Evolutionary conservation across 2,113 vertebrate genomes (phyloP).

Genomic region (Microtus richardsoni): DNA sequence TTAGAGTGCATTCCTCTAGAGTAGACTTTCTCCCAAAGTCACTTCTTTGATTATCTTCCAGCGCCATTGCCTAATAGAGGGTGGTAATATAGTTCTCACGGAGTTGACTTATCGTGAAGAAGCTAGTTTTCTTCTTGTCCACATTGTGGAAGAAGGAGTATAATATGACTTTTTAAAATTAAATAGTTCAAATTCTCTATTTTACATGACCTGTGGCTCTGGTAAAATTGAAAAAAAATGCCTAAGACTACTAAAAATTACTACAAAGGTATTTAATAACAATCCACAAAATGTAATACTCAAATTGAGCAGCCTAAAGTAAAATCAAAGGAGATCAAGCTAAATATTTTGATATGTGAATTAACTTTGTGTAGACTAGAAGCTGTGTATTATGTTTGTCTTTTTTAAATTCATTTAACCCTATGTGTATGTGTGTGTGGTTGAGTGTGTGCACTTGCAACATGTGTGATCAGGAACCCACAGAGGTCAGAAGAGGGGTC

Average conservation of each 20-base stretch:
- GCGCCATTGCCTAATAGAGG: not conserved
- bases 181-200: constrained; percentile 4
- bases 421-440: not conserved
- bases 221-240: not conserved
- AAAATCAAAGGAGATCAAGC: constrained; percentile 30
- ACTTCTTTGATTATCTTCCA: not conserved
- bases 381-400: not conserved
- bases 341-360: not conserved
- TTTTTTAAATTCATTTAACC: not conserved
- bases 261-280: not conserved
- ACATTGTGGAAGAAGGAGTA: not conserved
- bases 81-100: not conserved
- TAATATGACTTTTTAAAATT: constrained; percentile 19
- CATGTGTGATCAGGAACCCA: not conserved
- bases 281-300: not conserved
- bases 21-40: not conserved
- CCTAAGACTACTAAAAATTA: not conserved
- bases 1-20: not conserved
- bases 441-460: not conserved
- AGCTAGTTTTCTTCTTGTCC: not conserved
- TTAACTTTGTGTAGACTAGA: not conserved
- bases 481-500: not conserved
- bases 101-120: constrained; percentile 1
- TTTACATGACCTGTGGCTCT: not conserved
- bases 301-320: not conserved